A percentile compares a stretch with the other conserved stretches of the same genome.
These are phyloP conservation scores for Tauraco hartlaubi DNA, from an alignment of 2,797 vertebrate species.

Conservation along the genomic window DNA sequence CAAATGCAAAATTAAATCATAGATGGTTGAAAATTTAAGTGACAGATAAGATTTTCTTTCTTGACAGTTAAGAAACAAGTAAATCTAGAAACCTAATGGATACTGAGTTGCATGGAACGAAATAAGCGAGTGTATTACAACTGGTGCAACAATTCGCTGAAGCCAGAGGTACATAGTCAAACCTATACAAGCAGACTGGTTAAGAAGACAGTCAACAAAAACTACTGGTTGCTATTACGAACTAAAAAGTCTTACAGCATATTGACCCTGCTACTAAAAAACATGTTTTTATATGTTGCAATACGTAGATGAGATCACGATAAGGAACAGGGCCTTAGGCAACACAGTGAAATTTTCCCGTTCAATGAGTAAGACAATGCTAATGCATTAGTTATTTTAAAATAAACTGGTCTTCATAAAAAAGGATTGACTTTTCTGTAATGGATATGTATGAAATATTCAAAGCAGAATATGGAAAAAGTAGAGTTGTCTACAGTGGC, in stretches of 20 bases:
- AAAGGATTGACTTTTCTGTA: not conserved
- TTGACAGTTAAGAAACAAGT: not conserved
- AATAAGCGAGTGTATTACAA: not conserved
- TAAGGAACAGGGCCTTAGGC: not conserved
- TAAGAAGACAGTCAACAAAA: not conserved
- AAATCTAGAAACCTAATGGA: not conserved
- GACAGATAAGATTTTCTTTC: not conserved
- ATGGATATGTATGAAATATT: slow-evolving; percentile 6
- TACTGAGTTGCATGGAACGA: not conserved
- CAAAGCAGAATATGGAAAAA: not conserved
- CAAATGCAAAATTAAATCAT: not conserved
- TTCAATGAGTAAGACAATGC: not conserved
- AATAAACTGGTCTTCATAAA: not conserved
- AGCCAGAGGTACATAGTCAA: not conserved
- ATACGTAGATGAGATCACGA: not conserved
- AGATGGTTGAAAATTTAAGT: not conserved
- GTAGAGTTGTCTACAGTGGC: not conserved
- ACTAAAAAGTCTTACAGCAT: not conserved
- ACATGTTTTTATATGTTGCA: not conserved
- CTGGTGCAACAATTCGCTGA: not conserved
- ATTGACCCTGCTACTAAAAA: not conserved
- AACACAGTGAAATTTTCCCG: slow-evolving; percentile 9
- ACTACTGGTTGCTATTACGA: not conserved
- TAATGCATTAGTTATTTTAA: slow-evolving; percentile 5
- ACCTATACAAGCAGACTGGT: not conserved